Percentiles rank a stretch among this genome's conserved stretches.
Conservation (phyloP, 2,888 invertebrate species). For the Ferdinandea cuprea region DNA sequence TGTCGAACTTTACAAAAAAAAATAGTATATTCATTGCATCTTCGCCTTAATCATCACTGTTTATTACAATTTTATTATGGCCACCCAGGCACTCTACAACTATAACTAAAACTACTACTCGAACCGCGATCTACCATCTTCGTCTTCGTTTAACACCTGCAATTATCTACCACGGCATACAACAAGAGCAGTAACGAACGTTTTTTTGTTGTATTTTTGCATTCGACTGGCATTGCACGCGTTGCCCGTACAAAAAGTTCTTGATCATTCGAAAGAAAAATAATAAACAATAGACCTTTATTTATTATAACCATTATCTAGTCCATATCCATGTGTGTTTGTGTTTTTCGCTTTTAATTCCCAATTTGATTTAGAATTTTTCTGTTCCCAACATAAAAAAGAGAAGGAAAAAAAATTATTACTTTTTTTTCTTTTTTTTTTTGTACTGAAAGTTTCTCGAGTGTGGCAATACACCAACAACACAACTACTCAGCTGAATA, state of each 20-base stretch:
- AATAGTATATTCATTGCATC: too few relatives aligned
- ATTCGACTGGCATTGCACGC: constrained; percentile 44
- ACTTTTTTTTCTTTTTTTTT: constrained; percentile 16
- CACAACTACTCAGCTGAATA: constrained; percentile 5
- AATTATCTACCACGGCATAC: background rate
- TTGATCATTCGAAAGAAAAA: background rate
- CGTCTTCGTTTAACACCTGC: constrained; percentile 15
- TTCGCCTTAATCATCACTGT: background rate
- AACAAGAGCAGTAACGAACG: background rate
- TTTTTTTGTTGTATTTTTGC: constrained; percentile 34
- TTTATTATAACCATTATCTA: background rate
- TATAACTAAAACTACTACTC: background rate
- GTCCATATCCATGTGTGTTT: constrained; percentile 4
- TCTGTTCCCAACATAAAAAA: background rate
- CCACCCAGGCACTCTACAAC: background rate
- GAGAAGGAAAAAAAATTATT: constrained; percentile 3
- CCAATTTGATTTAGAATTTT: constrained; percentile 10
- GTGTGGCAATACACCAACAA: constrained; percentile 6
- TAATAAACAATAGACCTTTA: constrained; percentile 6
- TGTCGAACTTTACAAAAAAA: too few relatives aligned
- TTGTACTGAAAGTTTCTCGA: background rate
- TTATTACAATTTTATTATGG: constrained; percentile 12
- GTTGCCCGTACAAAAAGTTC: constrained; percentile 10
- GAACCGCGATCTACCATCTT: constrained; percentile 16
- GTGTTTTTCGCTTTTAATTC: background rate